A percentile compares a stretch with the other conserved stretches of the same genome.
phyloP scores from a whole-genome alignment of 2,888 invertebrate genomes.

The Andrena marginata region DNA sequence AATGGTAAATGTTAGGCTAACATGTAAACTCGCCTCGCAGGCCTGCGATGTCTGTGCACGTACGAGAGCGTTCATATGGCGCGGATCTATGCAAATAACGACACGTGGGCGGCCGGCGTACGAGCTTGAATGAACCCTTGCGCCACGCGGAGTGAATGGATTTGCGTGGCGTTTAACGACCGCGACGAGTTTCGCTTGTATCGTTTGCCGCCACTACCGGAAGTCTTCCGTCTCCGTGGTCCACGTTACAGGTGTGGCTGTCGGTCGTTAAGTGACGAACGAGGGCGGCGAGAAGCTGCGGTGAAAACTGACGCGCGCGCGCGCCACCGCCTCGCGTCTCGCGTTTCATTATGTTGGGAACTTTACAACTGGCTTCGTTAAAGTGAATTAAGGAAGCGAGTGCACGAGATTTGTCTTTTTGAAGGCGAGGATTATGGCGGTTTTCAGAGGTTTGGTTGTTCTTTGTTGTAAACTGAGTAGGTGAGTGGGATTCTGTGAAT shows the following conservation, averaged over 20 bases:
- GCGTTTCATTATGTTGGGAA: background rate
- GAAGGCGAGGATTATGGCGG: too few species aligned
- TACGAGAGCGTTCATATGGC: conserved; percentile 60
- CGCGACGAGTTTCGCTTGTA: conserved; percentile 67
- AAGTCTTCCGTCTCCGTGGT: conserved; percentile 71
- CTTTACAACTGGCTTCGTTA: background rate
- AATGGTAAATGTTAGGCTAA: conserved; percentile 62
- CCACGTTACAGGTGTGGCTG: conserved; percentile 69
- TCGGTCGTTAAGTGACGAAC: conserved; percentile 50
- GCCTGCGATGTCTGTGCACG: conserved; percentile 14
- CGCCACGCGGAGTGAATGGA: conserved; percentile 78
- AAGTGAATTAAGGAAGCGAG: too few species aligned
- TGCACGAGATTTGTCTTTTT: too few species aligned
- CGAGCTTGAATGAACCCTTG: conserved; percentile 78
- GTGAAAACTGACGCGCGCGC: conserved; percentile 10
- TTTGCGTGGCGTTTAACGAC: conserved; percentile 71
- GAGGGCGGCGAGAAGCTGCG: conserved; percentile 29
- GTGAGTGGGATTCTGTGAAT: too few species aligned
- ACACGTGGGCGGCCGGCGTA: conserved; percentile 75
- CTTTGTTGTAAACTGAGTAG: too few species aligned
- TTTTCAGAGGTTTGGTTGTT: too few species aligned
- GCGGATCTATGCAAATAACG: conserved; percentile 77
- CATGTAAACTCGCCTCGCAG: conserved; percentile 42
- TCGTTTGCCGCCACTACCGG: conserved; percentile 66
- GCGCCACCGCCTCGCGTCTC: background rate